Conservation (phyloP, 2,888 invertebrate genomes). For the Eucriotettix oculatus region DNA sequence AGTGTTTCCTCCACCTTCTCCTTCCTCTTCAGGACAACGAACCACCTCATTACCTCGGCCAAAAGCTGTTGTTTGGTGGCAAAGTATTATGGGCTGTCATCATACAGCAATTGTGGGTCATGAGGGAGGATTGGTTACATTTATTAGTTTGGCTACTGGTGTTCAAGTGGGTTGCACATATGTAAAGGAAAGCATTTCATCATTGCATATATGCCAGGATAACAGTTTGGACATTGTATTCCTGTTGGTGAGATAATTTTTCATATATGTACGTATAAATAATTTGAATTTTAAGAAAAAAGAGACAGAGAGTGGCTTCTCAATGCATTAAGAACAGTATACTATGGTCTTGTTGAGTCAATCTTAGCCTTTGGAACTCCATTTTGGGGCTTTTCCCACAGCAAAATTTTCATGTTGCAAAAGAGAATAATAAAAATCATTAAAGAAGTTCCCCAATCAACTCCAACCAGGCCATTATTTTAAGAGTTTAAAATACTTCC, state of each 20-base stretch:
- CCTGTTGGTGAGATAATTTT: slow-evolving; percentile 13
- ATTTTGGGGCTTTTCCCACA: no score
- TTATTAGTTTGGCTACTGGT: slow-evolving; percentile 55
- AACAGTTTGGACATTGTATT: slow-evolving; percentile 40
- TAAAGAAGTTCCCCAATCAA: no score
- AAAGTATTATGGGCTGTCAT: slow-evolving; percentile 20
- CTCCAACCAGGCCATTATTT: no score
- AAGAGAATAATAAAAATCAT: no score
- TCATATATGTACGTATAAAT: neutral
- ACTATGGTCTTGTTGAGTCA: no score
- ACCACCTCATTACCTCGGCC: slow-evolving; percentile 15
- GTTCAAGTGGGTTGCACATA: slow-evolving; percentile 47
- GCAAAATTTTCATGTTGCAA: no score
- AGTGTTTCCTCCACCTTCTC: slow-evolving; percentile 25
- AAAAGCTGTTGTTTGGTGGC: slow-evolving; percentile 26
- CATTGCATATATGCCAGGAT: slow-evolving; percentile 54
- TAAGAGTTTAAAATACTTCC: no score
- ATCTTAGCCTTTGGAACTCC: no score
- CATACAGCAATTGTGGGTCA: slow-evolving; percentile 26
- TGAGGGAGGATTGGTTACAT: slow-evolving; percentile 38
- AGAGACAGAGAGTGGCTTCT: no score
- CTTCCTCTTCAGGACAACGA: neutral
- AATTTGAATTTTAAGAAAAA: no score
- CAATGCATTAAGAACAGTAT: no score
- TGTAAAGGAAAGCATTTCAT: slow-evolving; percentile 42